Conservation (phyloP, 2,113 vertebrate genomes). For the Melanotaenia duboulayi region DNA sequence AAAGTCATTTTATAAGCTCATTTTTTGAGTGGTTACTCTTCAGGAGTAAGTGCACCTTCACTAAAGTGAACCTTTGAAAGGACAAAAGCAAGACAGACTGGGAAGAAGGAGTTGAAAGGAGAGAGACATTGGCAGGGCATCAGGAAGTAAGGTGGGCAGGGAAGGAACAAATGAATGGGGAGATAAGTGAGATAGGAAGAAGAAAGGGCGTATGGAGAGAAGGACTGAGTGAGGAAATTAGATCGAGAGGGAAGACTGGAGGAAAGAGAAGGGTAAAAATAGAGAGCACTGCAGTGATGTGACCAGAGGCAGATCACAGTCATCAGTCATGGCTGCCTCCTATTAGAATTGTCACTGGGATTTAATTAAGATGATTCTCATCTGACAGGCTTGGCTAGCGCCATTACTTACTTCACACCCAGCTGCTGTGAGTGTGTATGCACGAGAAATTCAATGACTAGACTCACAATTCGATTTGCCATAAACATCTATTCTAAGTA, state of each 20-base stretch:
- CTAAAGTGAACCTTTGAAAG: conserved; percentile 29
- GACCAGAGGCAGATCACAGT: conserved; percentile 73
- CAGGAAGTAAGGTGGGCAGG: not conserved
- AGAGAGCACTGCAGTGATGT: conserved; percentile 64
- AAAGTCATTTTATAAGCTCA: conserved; percentile 24
- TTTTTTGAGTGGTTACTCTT: conserved; percentile 43
- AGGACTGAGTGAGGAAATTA: conserved; percentile 35
- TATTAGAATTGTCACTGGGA: conserved; percentile 80
- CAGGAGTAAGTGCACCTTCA: conserved; percentile 33
- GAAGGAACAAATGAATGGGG: not conserved
- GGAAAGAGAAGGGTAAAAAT: conserved; percentile 66
- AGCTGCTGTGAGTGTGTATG: conserved; percentile 41
- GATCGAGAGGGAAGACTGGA: conserved; percentile 32
- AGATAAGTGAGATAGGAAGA: conserved; percentile 19
- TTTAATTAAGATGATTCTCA: conserved; percentile 85
- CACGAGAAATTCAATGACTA: not conserved
- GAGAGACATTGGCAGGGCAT: not conserved
- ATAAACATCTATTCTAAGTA: conserved; percentile 24
- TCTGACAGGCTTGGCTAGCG: conserved; percentile 76
- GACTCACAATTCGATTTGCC: conserved; percentile 23
- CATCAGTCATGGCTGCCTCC: conserved; percentile 77
- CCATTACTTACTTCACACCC: conserved; percentile 71
- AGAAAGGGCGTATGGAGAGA: conserved; percentile 8
- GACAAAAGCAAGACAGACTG: not conserved
- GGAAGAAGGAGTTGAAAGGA: not conserved